These are phyloP conservation scores for Mustela nigripes DNA, from an alignment of 2,113 vertebrate genomes.

Conservation along the genomic window DNA sequence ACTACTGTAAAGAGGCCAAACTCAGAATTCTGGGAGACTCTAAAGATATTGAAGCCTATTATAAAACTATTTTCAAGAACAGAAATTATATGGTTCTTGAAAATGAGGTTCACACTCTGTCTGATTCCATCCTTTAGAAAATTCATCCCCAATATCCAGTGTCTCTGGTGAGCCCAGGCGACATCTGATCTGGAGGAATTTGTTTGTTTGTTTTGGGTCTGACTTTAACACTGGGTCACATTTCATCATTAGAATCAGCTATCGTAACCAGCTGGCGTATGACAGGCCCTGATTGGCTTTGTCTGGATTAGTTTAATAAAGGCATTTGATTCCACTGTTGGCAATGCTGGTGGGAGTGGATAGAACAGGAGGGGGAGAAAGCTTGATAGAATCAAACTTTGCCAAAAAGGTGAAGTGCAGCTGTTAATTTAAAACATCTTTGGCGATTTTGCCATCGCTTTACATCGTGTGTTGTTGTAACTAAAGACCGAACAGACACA, in stretches of 20 bases:
- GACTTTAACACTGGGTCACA: slow-evolving; percentile 71
- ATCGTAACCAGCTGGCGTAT: slow-evolving; percentile 62
- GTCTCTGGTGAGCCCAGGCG: slow-evolving; percentile 59
- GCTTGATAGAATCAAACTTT: slow-evolving; percentile 62
- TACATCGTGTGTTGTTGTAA: not conserved
- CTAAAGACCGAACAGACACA: slow-evolving; percentile 20
- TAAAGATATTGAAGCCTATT: slow-evolving; percentile 16
- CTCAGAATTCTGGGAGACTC: slow-evolving; percentile 47
- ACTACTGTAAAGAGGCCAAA: slow-evolving; percentile 36
- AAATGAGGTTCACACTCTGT: slow-evolving; percentile 39
- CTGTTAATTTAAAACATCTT: slow-evolving; percentile 49
- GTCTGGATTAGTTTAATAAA: slow-evolving; percentile 78
- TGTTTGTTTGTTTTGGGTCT: slow-evolving; percentile 81
- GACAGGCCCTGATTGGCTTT: slow-evolving; percentile 59
- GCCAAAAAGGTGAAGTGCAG: slow-evolving; percentile 45
- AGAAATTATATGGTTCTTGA: slow-evolving; percentile 66
- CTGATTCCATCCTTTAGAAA: slow-evolving; percentile 62
- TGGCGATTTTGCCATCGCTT: not conserved
- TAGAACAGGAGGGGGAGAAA: not conserved
- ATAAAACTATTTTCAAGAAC: slow-evolving; percentile 62
- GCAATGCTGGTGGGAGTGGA: slow-evolving; percentile 15
- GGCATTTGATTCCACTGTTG: slow-evolving; percentile 35
- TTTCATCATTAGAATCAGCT: slow-evolving; percentile 77
- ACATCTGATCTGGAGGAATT: slow-evolving; percentile 41
- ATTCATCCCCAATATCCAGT: not conserved